A percentile compares a stretch with the other conserved stretches of the same genome.
Conservation (phyloP, 2,113 vertebrate species). For the Perca flavescens region DNA sequence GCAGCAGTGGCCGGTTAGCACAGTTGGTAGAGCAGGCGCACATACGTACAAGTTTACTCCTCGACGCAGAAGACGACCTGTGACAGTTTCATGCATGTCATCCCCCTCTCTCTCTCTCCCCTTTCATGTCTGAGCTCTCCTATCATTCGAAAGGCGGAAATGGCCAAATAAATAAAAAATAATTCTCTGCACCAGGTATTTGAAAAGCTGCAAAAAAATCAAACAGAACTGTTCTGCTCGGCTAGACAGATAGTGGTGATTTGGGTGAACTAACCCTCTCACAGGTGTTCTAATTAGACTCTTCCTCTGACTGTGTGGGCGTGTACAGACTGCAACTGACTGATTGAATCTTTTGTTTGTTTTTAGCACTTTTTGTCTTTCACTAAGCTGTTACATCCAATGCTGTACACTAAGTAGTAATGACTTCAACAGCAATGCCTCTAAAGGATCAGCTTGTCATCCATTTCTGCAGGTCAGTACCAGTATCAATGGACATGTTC, state of each 20-base stretch:
- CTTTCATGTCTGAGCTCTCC: too few species aligned
- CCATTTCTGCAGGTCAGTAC: constrained; percentile 8
- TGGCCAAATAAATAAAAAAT: too few species aligned
- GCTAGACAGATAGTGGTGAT: not conserved
- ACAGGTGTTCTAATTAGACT: constrained; percentile 41
- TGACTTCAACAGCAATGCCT: not conserved
- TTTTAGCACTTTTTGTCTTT: not conserved
- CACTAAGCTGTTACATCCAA: not conserved
- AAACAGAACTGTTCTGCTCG: not conserved
- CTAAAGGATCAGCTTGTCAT: not conserved
- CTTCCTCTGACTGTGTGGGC: constrained; percentile 1
- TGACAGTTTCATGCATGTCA: too few species aligned
- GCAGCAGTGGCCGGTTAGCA: too few species aligned
- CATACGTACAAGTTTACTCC: too few species aligned
- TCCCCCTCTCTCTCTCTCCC: too few species aligned
- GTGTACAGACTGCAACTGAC: constrained; percentile 12
- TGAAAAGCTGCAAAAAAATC: not conserved
- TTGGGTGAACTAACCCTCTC: constrained; percentile 19
- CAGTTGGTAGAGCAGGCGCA: too few species aligned
- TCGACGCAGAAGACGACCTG: too few species aligned
- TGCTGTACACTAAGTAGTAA: not conserved
- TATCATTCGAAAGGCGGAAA: too few species aligned
- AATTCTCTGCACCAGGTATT: not conserved
- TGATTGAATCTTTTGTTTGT: constrained; percentile 40
- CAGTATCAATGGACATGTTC: constrained; percentile 13